Evolutionary conservation across 2,797 vertebrate genomes (phyloP).

Genomic region (Ctenopoma multispine): DNA sequence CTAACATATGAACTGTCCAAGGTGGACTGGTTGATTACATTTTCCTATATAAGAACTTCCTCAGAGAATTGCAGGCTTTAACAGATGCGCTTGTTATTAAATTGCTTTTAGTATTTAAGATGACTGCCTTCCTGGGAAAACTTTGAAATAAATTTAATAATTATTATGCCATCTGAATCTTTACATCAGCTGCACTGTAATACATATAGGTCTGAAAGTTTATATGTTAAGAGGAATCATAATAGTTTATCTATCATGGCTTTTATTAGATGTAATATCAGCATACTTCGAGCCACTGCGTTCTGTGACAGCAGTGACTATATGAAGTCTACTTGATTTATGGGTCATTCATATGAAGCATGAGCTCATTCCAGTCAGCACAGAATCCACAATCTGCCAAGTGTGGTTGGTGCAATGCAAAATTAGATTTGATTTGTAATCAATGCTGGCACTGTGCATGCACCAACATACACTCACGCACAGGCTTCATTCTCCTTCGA

Average conservation of each 20-base stretch:
- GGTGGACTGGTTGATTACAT: constrained; percentile 42
- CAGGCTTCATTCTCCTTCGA: constrained; percentile 58
- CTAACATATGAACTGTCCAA: constrained; percentile 11
- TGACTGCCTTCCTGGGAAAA: constrained; percentile 26
- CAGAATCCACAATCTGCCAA: constrained; percentile 60
- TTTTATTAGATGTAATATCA: constrained; percentile 38
- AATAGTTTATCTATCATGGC: constrained; percentile 24
- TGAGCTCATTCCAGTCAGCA: constrained; percentile 70
- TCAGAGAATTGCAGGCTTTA: constrained; percentile 22
- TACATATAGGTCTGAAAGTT: background rate
- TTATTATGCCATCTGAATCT: constrained; percentile 31
- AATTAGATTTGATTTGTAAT: constrained; percentile 78
- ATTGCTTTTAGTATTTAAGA: constrained; percentile 20
- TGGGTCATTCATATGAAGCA: constrained; percentile 62
- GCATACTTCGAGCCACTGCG: constrained; percentile 32
- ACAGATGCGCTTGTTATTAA: constrained; percentile 6
- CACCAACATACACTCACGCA: constrained; percentile 43
- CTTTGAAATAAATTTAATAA: constrained; percentile 42
- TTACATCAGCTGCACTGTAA: constrained; percentile 24
- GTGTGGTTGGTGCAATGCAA: constrained; percentile 71
- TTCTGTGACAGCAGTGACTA: constrained; percentile 46
- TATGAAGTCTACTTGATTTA: constrained; percentile 66
- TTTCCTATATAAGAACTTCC: constrained; percentile 35
- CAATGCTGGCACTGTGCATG: constrained; percentile 61
- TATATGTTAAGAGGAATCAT: constrained; percentile 29